These are phyloP conservation scores for Chroicocephalus ridibundus DNA, from an alignment of 2,113 vertebrate genomes.

Conservation along the genomic window DNA sequence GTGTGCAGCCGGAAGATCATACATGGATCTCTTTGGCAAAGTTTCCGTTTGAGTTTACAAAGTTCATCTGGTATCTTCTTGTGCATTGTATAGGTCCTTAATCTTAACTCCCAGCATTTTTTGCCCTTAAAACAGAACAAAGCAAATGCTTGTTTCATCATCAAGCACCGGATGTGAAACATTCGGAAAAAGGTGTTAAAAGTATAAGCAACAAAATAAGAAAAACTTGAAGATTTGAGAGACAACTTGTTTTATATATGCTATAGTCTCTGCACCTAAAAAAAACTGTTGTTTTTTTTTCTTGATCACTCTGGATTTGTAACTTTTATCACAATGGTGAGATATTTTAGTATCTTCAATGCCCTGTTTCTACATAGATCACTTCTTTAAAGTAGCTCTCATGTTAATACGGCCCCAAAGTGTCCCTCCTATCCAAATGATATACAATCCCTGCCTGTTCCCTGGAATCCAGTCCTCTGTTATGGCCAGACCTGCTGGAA, in stretches of 20 bases:
- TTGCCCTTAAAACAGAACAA: not conserved
- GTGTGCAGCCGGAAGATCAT: not conserved
- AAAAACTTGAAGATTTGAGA: not conserved
- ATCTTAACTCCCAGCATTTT: not conserved
- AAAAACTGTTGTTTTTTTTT: not conserved
- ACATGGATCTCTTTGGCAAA: not conserved
- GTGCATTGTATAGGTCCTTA: not conserved
- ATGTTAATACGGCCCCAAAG: not conserved
- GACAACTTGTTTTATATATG: not conserved
- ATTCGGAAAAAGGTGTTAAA: not conserved
- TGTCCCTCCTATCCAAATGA: not conserved
- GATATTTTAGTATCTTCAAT: not conserved
- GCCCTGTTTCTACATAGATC: not conserved
- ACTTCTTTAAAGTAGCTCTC: not conserved
- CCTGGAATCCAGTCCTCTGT: not conserved
- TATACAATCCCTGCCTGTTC: not conserved
- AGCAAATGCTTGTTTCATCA: not conserved
- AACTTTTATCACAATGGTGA: not conserved
- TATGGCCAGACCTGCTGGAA: not conserved
- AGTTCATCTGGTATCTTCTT: not conserved
- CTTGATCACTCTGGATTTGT: not conserved
- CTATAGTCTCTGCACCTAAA: not conserved
- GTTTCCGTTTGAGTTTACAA: not conserved
- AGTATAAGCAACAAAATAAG: not conserved
- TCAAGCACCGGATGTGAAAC: not conserved